These are phyloP conservation scores for Tauraco hartlaubi DNA, from an alignment of 2,797 vertebrate genomes.

Conservation along the genomic window DNA sequence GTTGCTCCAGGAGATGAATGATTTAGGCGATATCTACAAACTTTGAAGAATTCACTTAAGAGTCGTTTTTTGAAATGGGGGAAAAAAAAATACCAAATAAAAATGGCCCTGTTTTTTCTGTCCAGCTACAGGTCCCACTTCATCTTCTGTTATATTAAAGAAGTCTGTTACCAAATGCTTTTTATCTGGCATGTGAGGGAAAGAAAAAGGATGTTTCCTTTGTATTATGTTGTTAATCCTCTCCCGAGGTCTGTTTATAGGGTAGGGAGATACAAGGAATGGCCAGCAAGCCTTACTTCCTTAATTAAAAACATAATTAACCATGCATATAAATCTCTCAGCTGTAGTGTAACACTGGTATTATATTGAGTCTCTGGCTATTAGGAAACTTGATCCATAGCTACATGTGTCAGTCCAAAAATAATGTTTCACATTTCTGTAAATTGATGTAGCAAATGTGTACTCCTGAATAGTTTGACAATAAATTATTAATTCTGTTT, in stretches of 20 bases:
- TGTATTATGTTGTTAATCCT: background rate
- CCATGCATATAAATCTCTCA: background rate
- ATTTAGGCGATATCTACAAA: background rate
- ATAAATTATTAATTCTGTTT: background rate
- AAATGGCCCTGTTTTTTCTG: background rate
- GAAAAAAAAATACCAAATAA: background rate
- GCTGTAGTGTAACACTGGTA: background rate
- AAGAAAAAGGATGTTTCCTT: background rate
- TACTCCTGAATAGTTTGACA: background rate
- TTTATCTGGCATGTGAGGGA: background rate
- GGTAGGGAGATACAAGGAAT: background rate
- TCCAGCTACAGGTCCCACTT: background rate
- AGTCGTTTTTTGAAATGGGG: background rate
- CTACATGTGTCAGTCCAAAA: background rate
- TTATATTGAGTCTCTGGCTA: background rate
- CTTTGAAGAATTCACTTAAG: background rate
- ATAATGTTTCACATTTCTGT: background rate
- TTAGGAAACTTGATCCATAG: background rate
- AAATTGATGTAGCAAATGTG: background rate
- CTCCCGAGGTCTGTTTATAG: background rate
- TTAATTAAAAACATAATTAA: constrained; percentile 39
- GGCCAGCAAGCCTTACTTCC: background rate
- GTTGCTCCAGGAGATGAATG: background rate
- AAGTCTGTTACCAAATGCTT: background rate
- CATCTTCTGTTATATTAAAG: background rate